Conservation (phyloP, 1,140 invertebrate genomes). For the Hyposmocoma kahamanoa region DNA sequence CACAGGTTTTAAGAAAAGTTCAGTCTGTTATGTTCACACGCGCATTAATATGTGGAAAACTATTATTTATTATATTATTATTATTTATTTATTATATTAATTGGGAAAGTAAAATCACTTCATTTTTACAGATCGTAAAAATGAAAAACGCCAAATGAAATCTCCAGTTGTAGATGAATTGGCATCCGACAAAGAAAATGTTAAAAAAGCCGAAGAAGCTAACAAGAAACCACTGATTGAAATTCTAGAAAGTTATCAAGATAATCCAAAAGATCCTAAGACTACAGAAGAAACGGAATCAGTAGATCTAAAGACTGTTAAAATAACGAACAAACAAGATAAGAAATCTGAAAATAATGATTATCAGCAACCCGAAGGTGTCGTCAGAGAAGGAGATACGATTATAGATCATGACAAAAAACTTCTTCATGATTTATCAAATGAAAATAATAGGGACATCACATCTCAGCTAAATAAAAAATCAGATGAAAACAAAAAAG, state of each 20-base stretch:
- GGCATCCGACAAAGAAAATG: neutral
- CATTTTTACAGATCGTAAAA: conserved; percentile 9
- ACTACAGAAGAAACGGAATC: too few species aligned
- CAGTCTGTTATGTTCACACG: too few species aligned
- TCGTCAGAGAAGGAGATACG: conserved; percentile 22
- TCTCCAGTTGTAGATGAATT: conserved; percentile 13
- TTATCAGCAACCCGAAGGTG: neutral
- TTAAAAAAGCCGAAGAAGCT: conserved; percentile 3
- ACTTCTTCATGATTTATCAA: too few species aligned
- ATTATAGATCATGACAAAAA: conserved; percentile 41
- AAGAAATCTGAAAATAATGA: neutral
- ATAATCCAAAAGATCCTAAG: neutral
- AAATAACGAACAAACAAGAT: too few species aligned
- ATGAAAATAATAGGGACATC: too few species aligned
- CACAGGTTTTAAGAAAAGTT: too few species aligned
- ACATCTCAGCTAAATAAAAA: too few species aligned
- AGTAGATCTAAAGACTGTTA: too few species aligned
- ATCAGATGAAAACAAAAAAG: neutral
- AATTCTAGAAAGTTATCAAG: conserved; percentile 8
- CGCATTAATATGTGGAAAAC: too few species aligned
- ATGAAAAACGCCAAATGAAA: conserved; percentile 7
- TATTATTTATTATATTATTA: neutral
- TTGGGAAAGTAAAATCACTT: neutral
- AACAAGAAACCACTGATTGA: conserved; percentile 11
- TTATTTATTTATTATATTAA: neutral